Evolutionary conservation across 2,888 invertebrate genomes (phyloP), one percentile per base, ranked within the genome.

Genomic region (Boloria selene): DNA sequence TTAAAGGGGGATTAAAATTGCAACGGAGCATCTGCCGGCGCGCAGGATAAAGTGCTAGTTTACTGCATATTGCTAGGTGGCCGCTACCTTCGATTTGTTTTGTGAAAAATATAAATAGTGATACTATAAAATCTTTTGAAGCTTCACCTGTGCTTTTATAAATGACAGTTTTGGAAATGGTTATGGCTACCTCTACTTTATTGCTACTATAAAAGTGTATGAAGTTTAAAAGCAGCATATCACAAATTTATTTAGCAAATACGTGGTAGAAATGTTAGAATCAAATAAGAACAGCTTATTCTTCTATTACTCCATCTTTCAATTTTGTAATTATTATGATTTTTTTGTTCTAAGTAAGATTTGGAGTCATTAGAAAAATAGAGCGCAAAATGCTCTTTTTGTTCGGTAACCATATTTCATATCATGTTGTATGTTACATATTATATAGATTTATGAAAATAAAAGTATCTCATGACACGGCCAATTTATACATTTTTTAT

Each of bases 1-100:
- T 75, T 81, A 82, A 77, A 80, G 75, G 74, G 73, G 77, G 79
- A 82, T 82, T 80, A 80, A 82, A 81, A 81, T 81, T 80, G 81
- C 80, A 79, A 68, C 73, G 74, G 66, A 76, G 77, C 79, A 80
- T 77, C 78, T 77, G 76, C 72, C 73, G 73, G 70, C 72, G 70
- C 51, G 73, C 70, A 74, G 77, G 68, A 75, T 73, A 74, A 64
- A 70, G 66, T 70, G 73, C 72, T 73, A 66, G 73, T 74, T 72
- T 68, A 68, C 70, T 71, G 67, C 71, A 68, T 71, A 70, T 70
- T 68, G 68, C 68, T 55, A 51, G 54, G 62, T 65, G 61, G 47
- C 51, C 58, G 47, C 47, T 56, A 18, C 31, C 49, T 63, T 56
- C 64, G 64, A 68, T 64, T 64, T 51, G 65, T 54, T 58, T 61